Percentiles rank a stretch among this genome's conserved stretches.
These are phyloP conservation scores for Tryphoninae sp. DNA, from an alignment of 2,888 invertebrate genomes.

Conservation along the genomic window DNA sequence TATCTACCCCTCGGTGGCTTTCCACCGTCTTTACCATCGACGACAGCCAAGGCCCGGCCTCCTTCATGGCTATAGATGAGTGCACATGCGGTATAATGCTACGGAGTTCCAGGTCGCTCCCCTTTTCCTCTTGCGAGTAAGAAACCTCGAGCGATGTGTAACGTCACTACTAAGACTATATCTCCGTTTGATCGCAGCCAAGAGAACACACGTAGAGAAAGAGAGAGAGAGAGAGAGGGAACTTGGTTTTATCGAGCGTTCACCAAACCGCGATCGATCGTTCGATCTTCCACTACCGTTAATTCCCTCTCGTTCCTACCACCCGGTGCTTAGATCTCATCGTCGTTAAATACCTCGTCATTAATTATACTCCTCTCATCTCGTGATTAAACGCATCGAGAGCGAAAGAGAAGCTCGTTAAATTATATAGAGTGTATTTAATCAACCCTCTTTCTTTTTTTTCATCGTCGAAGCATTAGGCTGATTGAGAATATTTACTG, in stretches of 20 bases:
- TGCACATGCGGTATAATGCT: no score
- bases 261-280: constrained; percentile 54
- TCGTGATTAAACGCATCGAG: constrained; percentile 2
- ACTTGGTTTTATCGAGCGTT: constrained; percentile 33
- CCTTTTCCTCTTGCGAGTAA: neutral
- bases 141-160: neutral
- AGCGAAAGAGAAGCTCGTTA: neutral
- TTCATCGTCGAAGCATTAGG: no score
- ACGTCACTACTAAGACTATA: constrained; percentile 49
- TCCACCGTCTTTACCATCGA: constrained; percentile 53
- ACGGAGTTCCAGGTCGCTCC: neutral
- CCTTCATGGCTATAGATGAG: constrained; percentile 21
- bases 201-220: constrained; percentile 20
- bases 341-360: constrained; percentile 20
- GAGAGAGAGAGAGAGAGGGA: no score
- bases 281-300: constrained; percentile 32
- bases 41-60: constrained; percentile 56
- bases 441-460: no score
- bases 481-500: no score
- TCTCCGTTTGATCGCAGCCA: constrained; percentile 32
- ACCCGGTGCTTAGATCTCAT: constrained; percentile 9
- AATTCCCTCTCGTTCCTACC: neutral
- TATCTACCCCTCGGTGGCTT: constrained; percentile 35
- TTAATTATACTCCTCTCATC: constrained; percentile 5
- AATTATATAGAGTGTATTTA: no score